These are phyloP conservation scores for Nymphalis polychloros DNA, from an alignment of 2,888 invertebrate species.

Conservation along the genomic window DNA sequence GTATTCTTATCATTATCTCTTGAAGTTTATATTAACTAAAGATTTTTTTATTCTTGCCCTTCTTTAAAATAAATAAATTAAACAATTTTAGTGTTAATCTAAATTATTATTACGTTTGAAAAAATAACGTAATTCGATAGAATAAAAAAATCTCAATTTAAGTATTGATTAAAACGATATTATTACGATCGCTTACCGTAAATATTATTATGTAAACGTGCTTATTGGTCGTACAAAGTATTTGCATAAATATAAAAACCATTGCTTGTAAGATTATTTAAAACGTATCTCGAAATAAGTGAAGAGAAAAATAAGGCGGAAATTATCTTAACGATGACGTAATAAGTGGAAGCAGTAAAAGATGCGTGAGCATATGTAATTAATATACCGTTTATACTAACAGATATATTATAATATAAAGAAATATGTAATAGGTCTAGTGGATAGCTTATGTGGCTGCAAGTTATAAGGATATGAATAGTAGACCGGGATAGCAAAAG, in stretches of 20 bases:
- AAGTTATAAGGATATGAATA: neutral
- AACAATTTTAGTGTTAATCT: too few species aligned
- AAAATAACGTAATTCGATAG: neutral
- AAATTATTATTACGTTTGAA: too few species aligned
- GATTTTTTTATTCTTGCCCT: too few species aligned
- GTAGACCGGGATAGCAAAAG: too few species aligned
- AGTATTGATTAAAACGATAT: neutral
- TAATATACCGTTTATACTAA: constrained; percentile 29
- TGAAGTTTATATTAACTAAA: too few species aligned
- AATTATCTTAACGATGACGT: constrained; percentile 34
- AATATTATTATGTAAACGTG: neutral
- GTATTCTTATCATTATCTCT: too few species aligned
- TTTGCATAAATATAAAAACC: neutral
- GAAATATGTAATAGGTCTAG: neutral
- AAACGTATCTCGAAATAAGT: constrained; percentile 22
- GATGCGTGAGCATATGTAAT: constrained; percentile 35
- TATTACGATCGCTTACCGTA: neutral
- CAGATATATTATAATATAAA: constrained; percentile 8
- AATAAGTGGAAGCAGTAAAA: constrained; percentile 37
- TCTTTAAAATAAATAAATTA: too few species aligned
- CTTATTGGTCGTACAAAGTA: neutral
- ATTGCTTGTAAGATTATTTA: constrained; percentile 9
- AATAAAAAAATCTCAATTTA: neutral
- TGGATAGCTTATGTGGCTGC: too few species aligned
- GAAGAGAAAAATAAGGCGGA: constrained; percentile 36